Conservation (phyloP, 2,797 vertebrate species). For the Hyperoplus immaculatus region DNA sequence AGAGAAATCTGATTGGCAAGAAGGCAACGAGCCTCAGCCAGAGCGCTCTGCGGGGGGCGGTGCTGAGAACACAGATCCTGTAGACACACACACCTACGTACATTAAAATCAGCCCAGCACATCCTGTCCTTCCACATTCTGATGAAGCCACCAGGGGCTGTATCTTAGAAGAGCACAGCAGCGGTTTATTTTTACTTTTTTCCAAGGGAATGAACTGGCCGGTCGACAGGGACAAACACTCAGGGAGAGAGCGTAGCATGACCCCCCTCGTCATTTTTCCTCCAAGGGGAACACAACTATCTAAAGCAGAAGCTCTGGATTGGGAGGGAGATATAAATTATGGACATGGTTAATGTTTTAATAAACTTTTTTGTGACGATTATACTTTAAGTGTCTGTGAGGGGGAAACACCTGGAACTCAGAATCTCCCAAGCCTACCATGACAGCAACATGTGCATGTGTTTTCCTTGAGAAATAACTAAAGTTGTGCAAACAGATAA, state of each 20-base stretch:
- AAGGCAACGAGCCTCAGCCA: slow-evolving; percentile 35
- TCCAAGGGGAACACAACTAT: slow-evolving; percentile 36
- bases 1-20: slow-evolving; percentile 69
- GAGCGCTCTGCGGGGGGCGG: slow-evolving; percentile 53
- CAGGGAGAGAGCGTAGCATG: slow-evolving; percentile 33
- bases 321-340: slow-evolving; percentile 20
- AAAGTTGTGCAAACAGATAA: slow-evolving; percentile 32
- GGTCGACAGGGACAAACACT: slow-evolving; percentile 37
- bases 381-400: slow-evolving; percentile 10
- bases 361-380: slow-evolving; percentile 16
- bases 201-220: slow-evolving; percentile 52
- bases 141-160: slow-evolving; percentile 46
- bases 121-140: slow-evolving; percentile 42
- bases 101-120: slow-evolving; percentile 16
- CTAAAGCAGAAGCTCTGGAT: slow-evolving; percentile 33
- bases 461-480: slow-evolving; percentile 5
- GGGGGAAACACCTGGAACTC: not conserved
- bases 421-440: slow-evolving; percentile 18
- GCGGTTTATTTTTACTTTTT: slow-evolving; percentile 28
- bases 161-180: slow-evolving; percentile 28
- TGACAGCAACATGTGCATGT: slow-evolving; percentile 23
- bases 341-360: slow-evolving; percentile 41
- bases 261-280: slow-evolving; percentile 59
- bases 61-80: slow-evolving; percentile 53
- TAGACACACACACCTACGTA: slow-evolving; percentile 15